Evolutionary conservation across 37 sponge, comb jelly and placozoan species (phyloP), one percentile per base, ranked within the genome.

Genomic region (Beroe forskalii): DNA sequence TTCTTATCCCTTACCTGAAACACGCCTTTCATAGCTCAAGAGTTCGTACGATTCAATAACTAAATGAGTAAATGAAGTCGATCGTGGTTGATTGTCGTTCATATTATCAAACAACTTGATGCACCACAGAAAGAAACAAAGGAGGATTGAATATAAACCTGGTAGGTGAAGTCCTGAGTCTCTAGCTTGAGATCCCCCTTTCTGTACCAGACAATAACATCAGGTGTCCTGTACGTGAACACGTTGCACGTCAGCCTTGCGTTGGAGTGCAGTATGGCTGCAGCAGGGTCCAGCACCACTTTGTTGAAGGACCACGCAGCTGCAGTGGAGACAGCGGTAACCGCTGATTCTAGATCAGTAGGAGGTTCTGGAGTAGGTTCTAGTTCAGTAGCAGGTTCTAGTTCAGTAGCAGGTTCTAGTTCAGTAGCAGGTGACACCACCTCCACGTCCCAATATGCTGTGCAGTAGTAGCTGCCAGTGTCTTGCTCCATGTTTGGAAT

Each of bases 281-380:
- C 40, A 23, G 55, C 86, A 28, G 44, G 55, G 6, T 43, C 35
- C 27, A 80, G 35, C 44, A 28, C 55, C 0, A 80, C 42, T 1
- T 48, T 37, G 48, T 80, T 41, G 8, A 80, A 24, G 6, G 86
- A 41, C 86, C 86, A 80, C n/a, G 3, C 19, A 24, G 86, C 86
- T 1, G 1, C 30, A 1, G 44, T 43, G n/a, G 86, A 48, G 27
- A 23, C 14, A 6, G 86, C 86, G 23, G 12, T 72, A 20, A 22
- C 20, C 38, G 75, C 28, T 4, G 39, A 35, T 17, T 35, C 30
- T 30, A 35, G 75, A 24, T 17, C 30, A n/a, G 86, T 80, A 3
- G 55, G 8, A 3, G 36, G 12, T 17, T 12, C 55, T 17, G 12
- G 12, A 17, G 55, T 12, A 6, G 55, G 12, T 48, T 48, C 55